Conservation (phyloP, 2,888 invertebrate species). For the Ommatoiulus sabulosus region DNA sequence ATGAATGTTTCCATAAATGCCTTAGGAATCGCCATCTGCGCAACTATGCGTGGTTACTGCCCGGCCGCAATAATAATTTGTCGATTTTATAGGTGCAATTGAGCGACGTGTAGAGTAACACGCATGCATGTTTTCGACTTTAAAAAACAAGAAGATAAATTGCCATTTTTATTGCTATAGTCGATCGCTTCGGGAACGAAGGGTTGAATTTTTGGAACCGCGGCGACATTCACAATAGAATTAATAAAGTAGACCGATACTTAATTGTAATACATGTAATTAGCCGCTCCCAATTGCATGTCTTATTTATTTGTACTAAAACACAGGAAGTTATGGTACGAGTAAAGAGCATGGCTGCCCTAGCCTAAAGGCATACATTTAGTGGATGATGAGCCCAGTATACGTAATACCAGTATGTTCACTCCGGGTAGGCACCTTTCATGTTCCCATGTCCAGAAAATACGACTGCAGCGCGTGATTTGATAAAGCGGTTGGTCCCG, state of each 20-base stretch:
- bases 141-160: neutral
- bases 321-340: neutral
- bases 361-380: neutral
- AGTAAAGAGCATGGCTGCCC: neutral
- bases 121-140: neutral
- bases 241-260: neutral
- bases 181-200: neutral
- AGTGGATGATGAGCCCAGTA: neutral
- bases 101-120: neutral
- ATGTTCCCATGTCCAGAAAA: too few species aligned
- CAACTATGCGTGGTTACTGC: neutral
- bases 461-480: too few species aligned
- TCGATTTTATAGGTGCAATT: constrained; percentile 14
- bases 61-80: neutral
- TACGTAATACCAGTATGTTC: neutral
- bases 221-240: constrained; percentile 15
- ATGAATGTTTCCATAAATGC: neutral
- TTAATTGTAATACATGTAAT: constrained; percentile 35
- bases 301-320: neutral
- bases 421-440: neutral
- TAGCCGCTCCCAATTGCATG: neutral
- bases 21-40: constrained; percentile 2
- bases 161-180: neutral
- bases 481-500: too few species aligned
- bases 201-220: neutral